Percentiles rank a stretch among this genome's conserved stretches.
Conservation (phyloP, 2,888 invertebrate genomes). For the Epirrita christyi region DNA sequence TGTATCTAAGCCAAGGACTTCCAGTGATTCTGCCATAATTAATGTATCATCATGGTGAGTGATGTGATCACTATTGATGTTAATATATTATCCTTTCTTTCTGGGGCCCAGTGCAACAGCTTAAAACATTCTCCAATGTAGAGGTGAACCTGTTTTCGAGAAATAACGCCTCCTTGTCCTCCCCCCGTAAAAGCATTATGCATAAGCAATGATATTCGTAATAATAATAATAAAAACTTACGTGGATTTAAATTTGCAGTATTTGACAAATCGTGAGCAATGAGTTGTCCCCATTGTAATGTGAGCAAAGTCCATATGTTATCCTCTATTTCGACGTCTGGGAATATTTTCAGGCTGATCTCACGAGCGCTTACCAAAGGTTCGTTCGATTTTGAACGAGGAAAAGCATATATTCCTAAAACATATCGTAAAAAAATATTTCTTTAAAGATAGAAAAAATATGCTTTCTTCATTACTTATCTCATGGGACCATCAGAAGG, state of each 20-base stretch:
- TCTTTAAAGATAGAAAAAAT: constrained; percentile 10
- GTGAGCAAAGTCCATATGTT: constrained; percentile 11
- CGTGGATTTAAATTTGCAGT: constrained; percentile 7
- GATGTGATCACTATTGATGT: too few relatives aligned
- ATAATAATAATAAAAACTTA: neutral
- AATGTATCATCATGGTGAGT: too few relatives aligned
- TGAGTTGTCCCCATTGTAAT: constrained; percentile 35
- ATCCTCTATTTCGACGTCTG: constrained; percentile 14
- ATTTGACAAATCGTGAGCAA: constrained; percentile 38
- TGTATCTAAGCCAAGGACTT: too few relatives aligned
- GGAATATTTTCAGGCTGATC: constrained; percentile 16
- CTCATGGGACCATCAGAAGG: constrained; percentile 14
- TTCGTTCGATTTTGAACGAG: constrained; percentile 17
- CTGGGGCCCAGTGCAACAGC: too few relatives aligned
- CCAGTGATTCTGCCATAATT: too few relatives aligned
- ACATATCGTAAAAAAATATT: constrained; percentile 13
- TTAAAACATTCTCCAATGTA: too few relatives aligned
- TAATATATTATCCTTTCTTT: too few relatives aligned
- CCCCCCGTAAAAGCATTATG: too few relatives aligned
- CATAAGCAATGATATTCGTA: too few relatives aligned
- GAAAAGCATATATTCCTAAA: constrained; percentile 27
- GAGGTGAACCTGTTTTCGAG: too few relatives aligned
- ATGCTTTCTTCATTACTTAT: constrained; percentile 20
- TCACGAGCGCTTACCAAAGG: constrained; percentile 23
- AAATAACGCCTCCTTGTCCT: too few relatives aligned